Base-by-base conservation (phyloP, 2,888 invertebrate species). In the Eupithecia abbreviata region DNA sequence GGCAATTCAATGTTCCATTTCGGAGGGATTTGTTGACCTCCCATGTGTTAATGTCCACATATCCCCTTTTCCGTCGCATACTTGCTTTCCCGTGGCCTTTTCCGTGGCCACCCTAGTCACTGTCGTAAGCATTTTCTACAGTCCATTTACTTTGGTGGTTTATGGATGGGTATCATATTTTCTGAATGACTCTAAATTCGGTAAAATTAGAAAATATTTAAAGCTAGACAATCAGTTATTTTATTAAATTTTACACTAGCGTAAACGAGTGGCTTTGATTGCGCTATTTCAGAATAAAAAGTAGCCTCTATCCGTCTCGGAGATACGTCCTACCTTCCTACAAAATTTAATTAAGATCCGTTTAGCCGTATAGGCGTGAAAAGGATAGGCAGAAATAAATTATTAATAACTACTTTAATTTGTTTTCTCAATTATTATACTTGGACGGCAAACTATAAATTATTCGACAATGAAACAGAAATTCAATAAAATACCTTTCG, bases 141-240 rank as follows among this genome's bases (percentile, higher is more conserved):
- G 67, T 67, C 42, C 67, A 43, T 67, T 67, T 43, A 43, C 43
- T 67, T 67, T 67, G 41, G 42, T 43, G 15, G n/a, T 41, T 67
- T 13, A 66, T 42, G 42, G 67, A 43, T n/a, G n/a, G 43, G 15
- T 43, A 67, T 43, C 42, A 58, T 55, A 9, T 55, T n/a, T 55
- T 55, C 55, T n/a, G n/a, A 55, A 55, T 55, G 0, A 9, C 55
- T 18, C n/a, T 55, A 9, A n/a, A n/a, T 55, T 55, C 6, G 7
- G 51, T 55, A 55, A 51, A 51, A 15, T 4, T 15, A 6, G 30
- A 30, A 30, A 30, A 30, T 30, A 30, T 30, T n/a, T 2, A 2
- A 51, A 51, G 2, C 51, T 51, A 51, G 4, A 51, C 15, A 15
- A 51, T 51, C 4, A 15, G 55, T n/a, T 7, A n/a, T n/a, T 55